Base-by-base conservation (phyloP, 2,797 vertebrate species). In the Euthynnus affinis region DNA sequence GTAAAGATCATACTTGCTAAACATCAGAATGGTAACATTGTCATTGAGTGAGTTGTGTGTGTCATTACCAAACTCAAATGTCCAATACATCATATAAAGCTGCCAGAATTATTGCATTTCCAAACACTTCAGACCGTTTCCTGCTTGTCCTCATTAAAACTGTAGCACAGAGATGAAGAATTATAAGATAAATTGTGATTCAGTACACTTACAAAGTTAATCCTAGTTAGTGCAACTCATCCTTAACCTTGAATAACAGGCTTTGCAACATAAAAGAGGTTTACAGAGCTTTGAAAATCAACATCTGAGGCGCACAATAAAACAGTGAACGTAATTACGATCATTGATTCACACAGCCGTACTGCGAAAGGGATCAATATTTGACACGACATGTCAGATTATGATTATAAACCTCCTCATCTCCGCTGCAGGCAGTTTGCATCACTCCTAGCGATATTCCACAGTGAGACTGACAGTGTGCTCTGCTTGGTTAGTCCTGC, bases 401-500 rank as follows among this genome's bases (percentile, higher is more conserved):
- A 68, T 74, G 52, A 71, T 62, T 51, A 46, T 68, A 59, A 71
- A 42, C 32, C 62, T 58, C 53, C 64, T 25, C 42, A 20, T 62
- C 25, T 71, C 64, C 7, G 8, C 69, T 22, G 9, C 25, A 3
- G 29, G 48, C 51, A 5, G 34, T 61, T 69, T 71, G 40, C 53
- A 63, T 84, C 40, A 27, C 46, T 51, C 56, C 73, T 12, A 55
- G 52, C 65, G 29, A 58, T 68, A 67, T 56, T 77, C 42, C 64
- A 61, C 58, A 56, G 59, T 63, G 58, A 83, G 58, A 78, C 10
- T 81, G 82, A 81, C 76, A 76, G 82, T n/a, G 49, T 29, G 14
- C 42, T 9, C 65, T n/a, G 52, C 76, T 60, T 51, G 63, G 67
- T 78, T 72, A 51, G 73, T 55, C 49, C 51, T 34, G 56, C 51